Base-by-base conservation (phyloP, 2,888 invertebrate species). In the Clepsis dumicolana region DNA sequence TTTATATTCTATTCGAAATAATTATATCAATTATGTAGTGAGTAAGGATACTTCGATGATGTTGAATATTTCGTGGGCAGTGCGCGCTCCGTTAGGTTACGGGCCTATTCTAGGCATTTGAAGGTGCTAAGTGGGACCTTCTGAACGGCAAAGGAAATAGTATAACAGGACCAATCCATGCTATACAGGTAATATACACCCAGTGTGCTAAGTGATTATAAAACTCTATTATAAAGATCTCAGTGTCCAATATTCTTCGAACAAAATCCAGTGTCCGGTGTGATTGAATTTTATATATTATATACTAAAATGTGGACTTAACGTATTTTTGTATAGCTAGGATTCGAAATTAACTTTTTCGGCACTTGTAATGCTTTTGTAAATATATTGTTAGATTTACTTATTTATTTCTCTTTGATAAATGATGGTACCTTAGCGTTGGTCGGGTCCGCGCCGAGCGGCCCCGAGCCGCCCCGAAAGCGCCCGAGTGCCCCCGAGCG, bases 191-290 rank as follows among this genome's bases (percentile, higher is more conserved):
- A n/a, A 77, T 73, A 77, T 77, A 76, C 75, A 77, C 79, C 85
- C 88, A 87, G 88, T 88, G 88, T 82, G 80, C 62, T 77, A 76
- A 77, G 78, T 75, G 77, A 77, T 76, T 77, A 73, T 67, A 70
- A n/a, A 73, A 70, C 79, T 84, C 75, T 77, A 77, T 79, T 25
- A 75, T 79, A 84, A 77, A 86, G 92, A 91, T 91, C 92, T 92
- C 92, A 91, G 88, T 87, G 88, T 90, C 90, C 88, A 86, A 86
- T 85, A 85, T 84, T 82, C 84, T 85, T 82, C 84, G 88, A 90
- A 89, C 90, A 88, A 89, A 89, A 63, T 84, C 91, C 92, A 91
- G 92, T 92, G 92, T 87, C 90, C 89, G 87, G 86, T 89, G 90
- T 90, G 89, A 89, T 90, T 87, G 81, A 82, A 86, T 79, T 80